phyloP scores from a whole-genome alignment of 2,797 vertebrate genomes.

The Lemur catta region DNA sequence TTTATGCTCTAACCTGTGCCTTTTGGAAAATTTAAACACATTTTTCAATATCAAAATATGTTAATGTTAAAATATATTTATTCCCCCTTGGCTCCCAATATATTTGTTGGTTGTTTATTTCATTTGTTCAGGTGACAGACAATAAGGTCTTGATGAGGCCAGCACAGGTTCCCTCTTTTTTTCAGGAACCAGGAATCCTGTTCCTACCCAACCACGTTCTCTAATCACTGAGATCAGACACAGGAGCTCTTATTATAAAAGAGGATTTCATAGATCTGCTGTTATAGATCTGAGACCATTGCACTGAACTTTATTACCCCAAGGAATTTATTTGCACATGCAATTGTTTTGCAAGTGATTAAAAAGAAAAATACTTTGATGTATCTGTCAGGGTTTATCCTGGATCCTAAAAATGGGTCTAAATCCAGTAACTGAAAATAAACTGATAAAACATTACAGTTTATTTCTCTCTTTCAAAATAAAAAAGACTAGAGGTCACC shows the following conservation, averaged over 20 bases:
- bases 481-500: not conserved
- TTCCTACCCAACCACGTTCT: not conserved
- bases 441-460: not conserved
- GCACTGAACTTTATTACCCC: not conserved
- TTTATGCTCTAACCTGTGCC: not conserved
- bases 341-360: not conserved
- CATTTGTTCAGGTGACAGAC: not conserved
- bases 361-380: slow-evolving; percentile 13
- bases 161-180: not conserved
- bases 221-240: not conserved
- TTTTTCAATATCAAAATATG: not conserved
- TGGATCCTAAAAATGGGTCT: not conserved
- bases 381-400: not conserved
- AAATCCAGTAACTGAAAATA: not conserved
- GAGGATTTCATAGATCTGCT: not conserved
- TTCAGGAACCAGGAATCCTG: not conserved
- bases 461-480: not conserved
- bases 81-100: not conserved
- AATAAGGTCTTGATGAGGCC: not conserved
- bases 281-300: not conserved
- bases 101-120: not conserved
- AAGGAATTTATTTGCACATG: not conserved
- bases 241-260: not conserved
- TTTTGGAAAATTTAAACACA: not conserved
- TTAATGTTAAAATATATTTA: not conserved